A percentile compares a stretch with the other conserved stretches of the same genome.
Evolutionary conservation across 2,797 vertebrate species (phyloP).

Genomic region (Acomys russatus): DNA sequence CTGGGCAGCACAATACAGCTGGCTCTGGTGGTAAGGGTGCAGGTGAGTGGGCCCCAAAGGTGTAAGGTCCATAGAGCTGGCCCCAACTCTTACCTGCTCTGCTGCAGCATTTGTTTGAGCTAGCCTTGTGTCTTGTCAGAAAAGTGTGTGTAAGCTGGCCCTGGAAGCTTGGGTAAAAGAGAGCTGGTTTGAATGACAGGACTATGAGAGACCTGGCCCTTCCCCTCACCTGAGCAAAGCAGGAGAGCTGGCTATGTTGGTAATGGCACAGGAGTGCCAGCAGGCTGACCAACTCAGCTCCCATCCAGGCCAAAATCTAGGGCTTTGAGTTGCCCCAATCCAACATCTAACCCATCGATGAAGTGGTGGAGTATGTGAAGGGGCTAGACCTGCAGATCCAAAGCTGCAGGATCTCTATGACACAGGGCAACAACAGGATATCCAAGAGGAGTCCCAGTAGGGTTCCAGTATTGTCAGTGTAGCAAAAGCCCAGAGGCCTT

Average conservation of each 20-base stretch:
- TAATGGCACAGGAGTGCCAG: background rate
- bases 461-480: background rate
- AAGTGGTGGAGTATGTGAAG: background rate
- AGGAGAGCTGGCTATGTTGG: background rate
- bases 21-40: background rate
- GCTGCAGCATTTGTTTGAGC: too few relatives aligned
- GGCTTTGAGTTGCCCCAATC: background rate
- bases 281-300: background rate
- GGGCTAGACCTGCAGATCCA: background rate
- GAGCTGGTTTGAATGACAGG: background rate
- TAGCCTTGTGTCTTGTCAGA: background rate
- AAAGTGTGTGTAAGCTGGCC: background rate
- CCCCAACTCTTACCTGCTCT: background rate
- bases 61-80: background rate
- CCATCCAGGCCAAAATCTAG: background rate
- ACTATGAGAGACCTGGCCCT: background rate
- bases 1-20: background rate
- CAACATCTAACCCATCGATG: background rate
- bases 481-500: background rate
- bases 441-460: background rate
- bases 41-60: background rate
- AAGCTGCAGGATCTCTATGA: background rate
- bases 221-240: background rate
- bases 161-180: background rate
- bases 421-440: background rate